These are phyloP conservation scores for Tenebrio molitor DNA, from an alignment of 1,140 invertebrate genomes.

Conservation along the genomic window DNA sequence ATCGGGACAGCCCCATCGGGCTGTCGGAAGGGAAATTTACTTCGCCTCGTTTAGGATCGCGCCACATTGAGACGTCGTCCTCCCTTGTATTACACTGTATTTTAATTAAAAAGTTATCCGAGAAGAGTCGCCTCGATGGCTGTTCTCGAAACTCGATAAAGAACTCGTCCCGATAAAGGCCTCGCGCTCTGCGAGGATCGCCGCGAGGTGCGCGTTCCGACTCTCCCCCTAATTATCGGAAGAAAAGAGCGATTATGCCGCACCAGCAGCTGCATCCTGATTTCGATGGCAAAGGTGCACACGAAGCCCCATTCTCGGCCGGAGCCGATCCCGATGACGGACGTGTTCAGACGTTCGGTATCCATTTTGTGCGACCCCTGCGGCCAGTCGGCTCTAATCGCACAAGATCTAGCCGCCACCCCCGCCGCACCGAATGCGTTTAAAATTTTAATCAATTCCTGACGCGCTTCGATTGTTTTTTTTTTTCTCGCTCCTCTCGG, in stretches of 20 bases:
- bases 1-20: not conserved
- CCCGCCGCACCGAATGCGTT: not conserved
- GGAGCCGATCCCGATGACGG: too few relatives aligned
- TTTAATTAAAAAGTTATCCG: constrained; percentile 38
- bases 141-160: constrained; percentile 31
- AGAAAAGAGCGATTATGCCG: not conserved
- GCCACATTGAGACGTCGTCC: not conserved
- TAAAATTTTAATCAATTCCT: not conserved
- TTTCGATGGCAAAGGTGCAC: too few relatives aligned
- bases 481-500: not conserved
- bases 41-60: constrained; percentile 4
- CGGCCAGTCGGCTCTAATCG: not conserved
- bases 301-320: too few relatives aligned
- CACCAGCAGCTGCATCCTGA: not conserved
- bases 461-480: constrained; percentile 15
- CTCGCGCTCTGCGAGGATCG: not conserved
- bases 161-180: not conserved
- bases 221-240: not conserved
- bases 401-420: not conserved
- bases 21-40: too few relatives aligned
- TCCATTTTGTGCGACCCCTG: not conserved
- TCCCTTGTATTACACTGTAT: constrained; percentile 23
- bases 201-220: not conserved
- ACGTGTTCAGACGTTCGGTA: not conserved
- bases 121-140: constrained; percentile 11